Conservation (phyloP, 2,888 invertebrate genomes). For the Mesodorylaimus sp. region DNA sequence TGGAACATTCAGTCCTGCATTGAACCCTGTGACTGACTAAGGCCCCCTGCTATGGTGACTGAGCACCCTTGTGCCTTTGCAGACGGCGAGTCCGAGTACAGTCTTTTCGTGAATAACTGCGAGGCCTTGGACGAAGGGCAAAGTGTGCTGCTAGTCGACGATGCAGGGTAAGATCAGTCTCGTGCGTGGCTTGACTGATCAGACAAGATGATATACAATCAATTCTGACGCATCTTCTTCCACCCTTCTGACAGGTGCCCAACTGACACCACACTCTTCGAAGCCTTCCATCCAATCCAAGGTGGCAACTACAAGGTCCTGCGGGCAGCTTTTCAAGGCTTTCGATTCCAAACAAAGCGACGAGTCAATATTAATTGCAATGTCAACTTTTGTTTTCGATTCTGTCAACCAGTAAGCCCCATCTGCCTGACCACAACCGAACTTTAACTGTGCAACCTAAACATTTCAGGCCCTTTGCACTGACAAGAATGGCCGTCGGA, state of each 20-base stretch:
- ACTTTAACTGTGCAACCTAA: background rate
- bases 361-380: slow-evolving; percentile 9
- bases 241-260: slow-evolving; percentile 8
- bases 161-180: slow-evolving; percentile 1
- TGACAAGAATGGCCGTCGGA: background rate
- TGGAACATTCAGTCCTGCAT: too few relatives aligned
- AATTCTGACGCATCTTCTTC: background rate
- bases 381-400: slow-evolving; percentile 10
- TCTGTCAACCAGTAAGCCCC: slow-evolving; percentile 10
- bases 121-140: background rate
- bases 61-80: too few relatives aligned
- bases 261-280: slow-evolving; percentile 8
- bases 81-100: background rate
- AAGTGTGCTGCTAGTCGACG: background rate
- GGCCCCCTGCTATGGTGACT: too few relatives aligned
- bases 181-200: too few relatives aligned
- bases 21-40: too few relatives aligned
- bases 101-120: slow-evolving; percentile 7
- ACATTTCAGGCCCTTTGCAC: background rate
- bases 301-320: slow-evolving; percentile 2
- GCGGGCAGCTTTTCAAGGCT: slow-evolving; percentile 10
- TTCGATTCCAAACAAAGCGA: slow-evolving; percentile 6
- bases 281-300: slow-evolving; percentile 7
- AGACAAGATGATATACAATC: background rate
- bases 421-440: too few relatives aligned